Base-by-base conservation (phyloP, 1,140 invertebrate genomes). In the Leptestheria dahalacensis region DNA sequence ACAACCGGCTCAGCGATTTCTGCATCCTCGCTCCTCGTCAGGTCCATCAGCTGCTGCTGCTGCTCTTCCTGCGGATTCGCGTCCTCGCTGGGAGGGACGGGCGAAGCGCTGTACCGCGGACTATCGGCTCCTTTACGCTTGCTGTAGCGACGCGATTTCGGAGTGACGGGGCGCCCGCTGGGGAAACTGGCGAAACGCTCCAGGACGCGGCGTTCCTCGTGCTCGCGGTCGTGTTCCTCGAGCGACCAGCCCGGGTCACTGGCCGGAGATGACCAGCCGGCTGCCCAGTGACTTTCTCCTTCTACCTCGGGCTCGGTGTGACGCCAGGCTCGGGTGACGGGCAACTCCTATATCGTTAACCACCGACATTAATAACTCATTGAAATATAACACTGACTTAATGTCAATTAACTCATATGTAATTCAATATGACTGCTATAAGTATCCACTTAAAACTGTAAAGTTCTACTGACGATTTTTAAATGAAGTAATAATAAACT, bases 151-250 rank as follows among this genome's bases (percentile, higher is more conserved):
- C 26, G 23, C 12, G 26, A 11, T 18, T 55, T 55, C 25, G 53
- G 53, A 26, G 53, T 55, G 15, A 20, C 53, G 28, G 15, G 15
- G 9, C 48, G 23, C 12, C 53, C 4, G 75, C 65, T 2, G 74
- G 74, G 63, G 56, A 64, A 64, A 23, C 75, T 71, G 10, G 77
- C 74, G 64, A 80, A 80, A 62, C 82, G 66, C 67, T 83, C 75
- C 69, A 77, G 73, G 53, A 69, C 75, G n/a, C 76, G 68, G 3
- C 77, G 61, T 48, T 68, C 66, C 48, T 77, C 76, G 1, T 74
- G 75, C 57, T 77, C 76, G 62, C 70, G 72, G 26, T 77, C 75
- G 29, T 29, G 4, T 11, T 60, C 48, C n/a, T 60, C 28, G 6
- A 51, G 21, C 18, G 26, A 18, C 49, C 47, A 28, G 3, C 21